Evolutionary conservation across 2,797 vertebrate species (phyloP).

Genomic region (Peromyscus nudipes): DNA sequence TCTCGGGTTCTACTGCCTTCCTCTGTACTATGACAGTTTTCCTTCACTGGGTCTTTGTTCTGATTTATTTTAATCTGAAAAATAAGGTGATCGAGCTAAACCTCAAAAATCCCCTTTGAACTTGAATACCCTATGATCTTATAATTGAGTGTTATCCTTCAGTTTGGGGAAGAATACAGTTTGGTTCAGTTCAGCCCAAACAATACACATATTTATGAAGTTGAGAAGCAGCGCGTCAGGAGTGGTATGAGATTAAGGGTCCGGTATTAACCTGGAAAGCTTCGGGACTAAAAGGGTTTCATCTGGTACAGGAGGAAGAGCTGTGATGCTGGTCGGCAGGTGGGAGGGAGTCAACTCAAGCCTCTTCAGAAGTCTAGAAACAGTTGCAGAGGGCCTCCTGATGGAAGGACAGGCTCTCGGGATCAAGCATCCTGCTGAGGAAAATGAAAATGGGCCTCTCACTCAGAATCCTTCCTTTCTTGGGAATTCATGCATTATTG

Average conservation of each 20-base stretch:
- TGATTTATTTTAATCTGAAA: slow-evolving; percentile 78
- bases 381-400: background rate
- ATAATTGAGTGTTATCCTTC: slow-evolving; percentile 66
- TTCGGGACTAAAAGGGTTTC: slow-evolving; percentile 76
- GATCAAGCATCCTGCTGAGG: slow-evolving; percentile 36
- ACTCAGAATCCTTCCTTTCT: background rate
- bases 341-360: background rate
- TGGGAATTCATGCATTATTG: slow-evolving; percentile 67
- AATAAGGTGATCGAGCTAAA: slow-evolving; percentile 65
- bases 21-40: slow-evolving; percentile 54
- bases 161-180: slow-evolving; percentile 60
- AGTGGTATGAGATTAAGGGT: slow-evolving; percentile 66
- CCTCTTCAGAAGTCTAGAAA: background rate
- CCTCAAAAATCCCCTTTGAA: slow-evolving; percentile 69
- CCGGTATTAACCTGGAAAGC: slow-evolving; percentile 76
- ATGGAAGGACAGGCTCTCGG: background rate
- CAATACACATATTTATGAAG: slow-evolving; percentile 78
- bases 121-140: slow-evolving; percentile 49
- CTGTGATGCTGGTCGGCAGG: background rate
- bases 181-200: slow-evolving; percentile 67
- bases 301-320: slow-evolving; percentile 59
- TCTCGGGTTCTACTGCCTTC: background rate
- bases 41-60: slow-evolving; percentile 65
- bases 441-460: slow-evolving; percentile 62
- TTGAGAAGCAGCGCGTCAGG: slow-evolving; percentile 21